phyloP scores from a whole-genome alignment of 1,140 invertebrate species.

The Anagrus nilaparvatae region DNA sequence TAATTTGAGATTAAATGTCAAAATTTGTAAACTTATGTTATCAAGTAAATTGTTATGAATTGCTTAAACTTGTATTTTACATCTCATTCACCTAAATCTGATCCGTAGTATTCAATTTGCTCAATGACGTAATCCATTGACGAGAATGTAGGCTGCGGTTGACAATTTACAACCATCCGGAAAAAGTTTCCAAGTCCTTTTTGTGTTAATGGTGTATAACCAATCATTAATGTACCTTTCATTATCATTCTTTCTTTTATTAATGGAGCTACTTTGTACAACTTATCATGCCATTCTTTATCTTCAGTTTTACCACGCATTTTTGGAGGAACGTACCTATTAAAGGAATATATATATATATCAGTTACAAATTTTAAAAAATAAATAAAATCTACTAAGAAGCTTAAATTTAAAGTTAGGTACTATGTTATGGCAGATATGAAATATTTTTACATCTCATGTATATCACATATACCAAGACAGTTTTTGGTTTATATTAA shows the following conservation, averaged over 20 bases:
- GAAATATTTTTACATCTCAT: too few species aligned
- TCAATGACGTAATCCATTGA: slow-evolving; percentile 55
- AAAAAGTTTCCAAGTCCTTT: slow-evolving; percentile 73
- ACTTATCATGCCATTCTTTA: slow-evolving; percentile 54
- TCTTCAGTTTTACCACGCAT: slow-evolving; percentile 51
- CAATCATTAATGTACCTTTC: slow-evolving; percentile 71
- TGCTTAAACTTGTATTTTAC: neutral
- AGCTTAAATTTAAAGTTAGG: too few species aligned
- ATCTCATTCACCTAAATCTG: slow-evolving; percentile 31
- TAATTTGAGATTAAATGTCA: too few species aligned
- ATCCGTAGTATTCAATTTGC: slow-evolving; percentile 49
- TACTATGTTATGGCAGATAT: too few species aligned
- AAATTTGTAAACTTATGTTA: slow-evolving; percentile 17
- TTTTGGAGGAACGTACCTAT: slow-evolving; percentile 61
- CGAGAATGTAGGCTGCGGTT: slow-evolving; percentile 47
- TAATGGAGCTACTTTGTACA: slow-evolving; percentile 64
- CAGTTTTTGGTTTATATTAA: too few species aligned
- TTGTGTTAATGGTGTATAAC: slow-evolving; percentile 66
- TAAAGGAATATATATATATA: slow-evolving; percentile 5
- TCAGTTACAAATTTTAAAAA: too few species aligned
- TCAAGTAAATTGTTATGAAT: slow-evolving; percentile 9
- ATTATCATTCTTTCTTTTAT: slow-evolving; percentile 76
- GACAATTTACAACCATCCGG: slow-evolving; percentile 74
- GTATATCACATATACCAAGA: too few species aligned
- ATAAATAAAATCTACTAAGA: too few species aligned